Evolutionary conservation across 2,888 invertebrate genomes (phyloP).

Genomic region (Drosophila mimica): DNA sequence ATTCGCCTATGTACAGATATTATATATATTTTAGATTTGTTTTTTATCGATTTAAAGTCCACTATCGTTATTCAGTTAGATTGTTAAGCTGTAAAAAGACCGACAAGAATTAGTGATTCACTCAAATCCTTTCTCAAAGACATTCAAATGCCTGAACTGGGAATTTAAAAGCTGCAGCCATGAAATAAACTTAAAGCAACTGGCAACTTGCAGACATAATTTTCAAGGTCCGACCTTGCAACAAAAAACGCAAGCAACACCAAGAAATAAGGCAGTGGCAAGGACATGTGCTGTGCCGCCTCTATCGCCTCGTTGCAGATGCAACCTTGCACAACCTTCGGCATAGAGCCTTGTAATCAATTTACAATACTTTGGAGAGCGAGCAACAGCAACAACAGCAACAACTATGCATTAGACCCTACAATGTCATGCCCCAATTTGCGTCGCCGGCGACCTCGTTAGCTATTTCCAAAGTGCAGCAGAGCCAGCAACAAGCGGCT

Average conservation of each 20-base stretch:
- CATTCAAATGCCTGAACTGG: slow-evolving; percentile 24
- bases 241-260: slow-evolving; percentile 12
- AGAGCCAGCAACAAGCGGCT: slow-evolving; percentile 59
- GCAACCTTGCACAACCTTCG: slow-evolving; percentile 55
- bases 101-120: neutral
- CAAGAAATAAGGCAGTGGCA: slow-evolving; percentile 16
- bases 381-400: slow-evolving; percentile 29
- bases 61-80: neutral
- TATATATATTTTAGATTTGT: neutral
- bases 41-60: neutral
- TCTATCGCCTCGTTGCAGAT: slow-evolving; percentile 34
- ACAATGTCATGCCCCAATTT: slow-evolving; percentile 79
- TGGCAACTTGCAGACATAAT: slow-evolving; percentile 43
- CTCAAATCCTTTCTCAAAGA: slow-evolving; percentile 34
- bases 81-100: neutral
- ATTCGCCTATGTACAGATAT: neutral
- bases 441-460: slow-evolving; percentile 67
- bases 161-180: slow-evolving; percentile 22
- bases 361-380: slow-evolving; percentile 47
- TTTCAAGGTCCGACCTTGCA: slow-evolving; percentile 55
- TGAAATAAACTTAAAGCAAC: slow-evolving; percentile 34
- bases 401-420: slow-evolving; percentile 33
- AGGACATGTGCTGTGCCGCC: slow-evolving; percentile 43
- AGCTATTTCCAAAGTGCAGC: slow-evolving; percentile 70
- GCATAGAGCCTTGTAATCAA: slow-evolving; percentile 69